phyloP scores from a whole-genome alignment of 2,113 vertebrate species.

The Sturnira hondurensis region DNA sequence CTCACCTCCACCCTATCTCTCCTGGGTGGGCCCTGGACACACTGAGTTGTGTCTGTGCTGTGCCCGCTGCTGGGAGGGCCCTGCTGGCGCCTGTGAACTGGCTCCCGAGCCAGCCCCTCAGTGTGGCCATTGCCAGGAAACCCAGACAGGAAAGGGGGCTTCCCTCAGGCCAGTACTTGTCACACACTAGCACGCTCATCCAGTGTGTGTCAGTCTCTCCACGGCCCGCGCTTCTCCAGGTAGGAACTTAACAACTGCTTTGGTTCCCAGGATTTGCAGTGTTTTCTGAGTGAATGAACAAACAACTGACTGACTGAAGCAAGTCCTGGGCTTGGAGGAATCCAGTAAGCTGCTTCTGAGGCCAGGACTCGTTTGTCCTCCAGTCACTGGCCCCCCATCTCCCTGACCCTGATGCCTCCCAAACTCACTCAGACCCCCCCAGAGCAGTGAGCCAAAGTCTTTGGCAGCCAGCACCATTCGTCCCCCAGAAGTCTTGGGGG shows the following conservation, averaged over 20 bases:
- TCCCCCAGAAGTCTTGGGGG: constrained; percentile 23
- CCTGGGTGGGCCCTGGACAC: background rate
- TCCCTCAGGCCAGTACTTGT: background rate
- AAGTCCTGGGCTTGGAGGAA: constrained; percentile 30
- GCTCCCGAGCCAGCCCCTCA: background rate
- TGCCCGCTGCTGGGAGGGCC: background rate
- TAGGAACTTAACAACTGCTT: background rate
- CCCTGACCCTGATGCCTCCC: constrained; percentile 58
- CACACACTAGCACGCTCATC: background rate
- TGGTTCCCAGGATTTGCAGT: constrained; percentile 16
- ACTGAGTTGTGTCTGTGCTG: background rate
- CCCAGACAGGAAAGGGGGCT: background rate
- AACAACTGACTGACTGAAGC: background rate
- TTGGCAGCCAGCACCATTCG: constrained; percentile 12
- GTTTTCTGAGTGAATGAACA: constrained; percentile 33
- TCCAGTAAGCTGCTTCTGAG: constrained; percentile 35
- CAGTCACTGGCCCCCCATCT: background rate
- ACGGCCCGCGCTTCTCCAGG: constrained; percentile 11
- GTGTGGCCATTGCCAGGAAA: background rate
- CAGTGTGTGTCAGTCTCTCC: constrained; percentile 28
- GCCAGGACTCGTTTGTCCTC: background rate
- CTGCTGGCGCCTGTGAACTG: background rate
- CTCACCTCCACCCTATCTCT: background rate
- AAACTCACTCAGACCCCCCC: constrained; percentile 45
- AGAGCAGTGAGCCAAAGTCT: constrained; percentile 9